Conservation (phyloP, 2,797 vertebrate genomes). For the Chiloscyllium punctatum region DNA sequence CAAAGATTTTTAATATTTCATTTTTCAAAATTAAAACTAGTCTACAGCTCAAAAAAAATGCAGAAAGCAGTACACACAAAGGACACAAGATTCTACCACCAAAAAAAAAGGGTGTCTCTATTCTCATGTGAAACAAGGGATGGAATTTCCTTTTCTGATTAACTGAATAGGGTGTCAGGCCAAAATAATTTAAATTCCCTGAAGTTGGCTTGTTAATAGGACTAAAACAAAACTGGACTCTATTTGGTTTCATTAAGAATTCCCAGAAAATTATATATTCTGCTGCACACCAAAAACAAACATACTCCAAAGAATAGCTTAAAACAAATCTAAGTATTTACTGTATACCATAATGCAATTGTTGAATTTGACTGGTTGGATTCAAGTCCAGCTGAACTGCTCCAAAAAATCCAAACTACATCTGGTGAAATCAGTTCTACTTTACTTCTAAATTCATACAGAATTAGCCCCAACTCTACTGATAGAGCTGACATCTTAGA, state of each 20-base stretch:
- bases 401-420: background rate
- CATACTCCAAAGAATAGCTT: background rate
- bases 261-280: background rate
- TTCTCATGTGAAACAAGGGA: background rate
- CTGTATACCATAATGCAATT: background rate
- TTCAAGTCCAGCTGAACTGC: background rate
- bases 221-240: background rate
- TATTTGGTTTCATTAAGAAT: background rate
- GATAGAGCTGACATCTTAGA: background rate
- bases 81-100: background rate
- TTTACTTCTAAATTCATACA: background rate
- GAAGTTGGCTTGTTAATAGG: background rate
- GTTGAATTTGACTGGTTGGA: background rate
- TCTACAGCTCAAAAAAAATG: background rate
- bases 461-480: background rate
- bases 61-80: background rate
- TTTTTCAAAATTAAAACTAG: conserved; percentile 16
- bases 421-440: background rate
- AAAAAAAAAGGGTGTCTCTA: background rate
- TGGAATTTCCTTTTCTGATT: background rate
- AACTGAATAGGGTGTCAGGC: background rate
- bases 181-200: background rate
- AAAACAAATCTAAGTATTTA: background rate
- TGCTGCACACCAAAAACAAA: background rate
- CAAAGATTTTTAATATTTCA: background rate